Base-by-base conservation (phyloP, 2,888 invertebrate genomes). In the Athrips mouffetella region DNA sequence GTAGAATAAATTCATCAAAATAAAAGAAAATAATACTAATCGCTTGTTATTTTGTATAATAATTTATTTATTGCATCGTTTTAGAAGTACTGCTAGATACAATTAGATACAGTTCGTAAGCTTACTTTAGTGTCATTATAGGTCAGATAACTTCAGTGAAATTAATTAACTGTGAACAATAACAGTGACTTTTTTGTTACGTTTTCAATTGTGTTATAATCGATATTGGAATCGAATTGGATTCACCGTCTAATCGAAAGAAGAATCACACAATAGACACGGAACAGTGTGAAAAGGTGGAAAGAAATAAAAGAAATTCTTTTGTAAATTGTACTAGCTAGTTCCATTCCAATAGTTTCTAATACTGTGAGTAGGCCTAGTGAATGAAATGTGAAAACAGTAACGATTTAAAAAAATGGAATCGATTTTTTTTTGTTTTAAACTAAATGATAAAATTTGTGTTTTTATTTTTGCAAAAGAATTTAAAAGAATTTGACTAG, bases 191-290 rank as follows among this genome's bases (percentile, higher is more conserved):
- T 40, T 42, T 35, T 23, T 42, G 44, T 44, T 45, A 39, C 45
- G 47, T 48, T 41, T 40, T 47, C 44, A 50, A 53, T 50, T 39
- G 30, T 42, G 30, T 35, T 31, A 47, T 48, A 49, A 47, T 49
- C 16, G 18, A 35, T 45, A 48, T 31, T 53, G 31, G 44, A 44
- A 44, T 44, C 30, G 44, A 11, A 20, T 27, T 29, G 46, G 50
- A 49, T 57, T 45, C 47, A 45, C 47, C 51, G 48, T 49, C 48
- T 42, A 53, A 54, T 54, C 52, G 49, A 51, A 50, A 48, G 42
- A 49, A 47, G 49, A 53, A 53, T 11, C 41, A 20, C 44, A 45
- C 45, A 45, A 49, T 35, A 30, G 45, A 23, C 23, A 31, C 39
- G 39, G 45, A 39, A 49, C 21, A 44, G 35, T 48, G 37, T 44